Evolutionary conservation across 2,888 invertebrate species (phyloP).

Genomic region (Onchidella celtica): DNA sequence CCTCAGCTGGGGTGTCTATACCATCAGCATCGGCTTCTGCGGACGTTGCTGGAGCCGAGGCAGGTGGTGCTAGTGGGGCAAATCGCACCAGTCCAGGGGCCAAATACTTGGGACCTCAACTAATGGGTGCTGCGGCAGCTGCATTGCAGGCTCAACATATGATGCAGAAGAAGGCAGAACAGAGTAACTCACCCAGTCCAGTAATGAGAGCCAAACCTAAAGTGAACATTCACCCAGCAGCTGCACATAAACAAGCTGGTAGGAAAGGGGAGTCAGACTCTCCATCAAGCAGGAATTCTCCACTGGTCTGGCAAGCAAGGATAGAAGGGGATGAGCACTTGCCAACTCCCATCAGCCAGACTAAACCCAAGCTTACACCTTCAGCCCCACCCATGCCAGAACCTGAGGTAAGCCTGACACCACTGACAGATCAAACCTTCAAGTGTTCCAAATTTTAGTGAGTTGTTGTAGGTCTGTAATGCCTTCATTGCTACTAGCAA

Average conservation of each 20-base stretch:
- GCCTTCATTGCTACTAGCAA: too few species aligned
- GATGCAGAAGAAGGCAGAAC: slow-evolving; percentile 7
- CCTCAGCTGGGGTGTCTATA: background rate
- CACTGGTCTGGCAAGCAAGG: slow-evolving; percentile 43
- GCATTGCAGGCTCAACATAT: slow-evolving; percentile 27
- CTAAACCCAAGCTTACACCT: slow-evolving; percentile 20
- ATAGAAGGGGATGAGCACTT: slow-evolving; percentile 29
- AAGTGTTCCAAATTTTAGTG: too few species aligned
- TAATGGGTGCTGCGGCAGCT: slow-evolving; percentile 19
- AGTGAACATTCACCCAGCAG: slow-evolving; percentile 17
- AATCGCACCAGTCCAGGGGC: slow-evolving; percentile 12
- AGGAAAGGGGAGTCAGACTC: slow-evolving; percentile 36
- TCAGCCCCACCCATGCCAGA: slow-evolving; percentile 45
- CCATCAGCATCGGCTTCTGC: background rate
- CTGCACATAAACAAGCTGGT: slow-evolving; percentile 5
- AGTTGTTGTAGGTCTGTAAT: too few species aligned
- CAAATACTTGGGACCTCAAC: slow-evolving; percentile 14
- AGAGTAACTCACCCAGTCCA: slow-evolving; percentile 17
- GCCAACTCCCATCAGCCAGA: background rate
- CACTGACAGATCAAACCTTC: too few species aligned
- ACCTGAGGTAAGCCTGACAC: slow-evolving; percentile 42
- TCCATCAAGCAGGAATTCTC: slow-evolving; percentile 25
- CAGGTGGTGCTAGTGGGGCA: slow-evolving; percentile 24
- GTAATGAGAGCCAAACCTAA: slow-evolving; percentile 26
- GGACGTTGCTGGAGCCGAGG: slow-evolving; percentile 33